Evolutionary conservation across 1,140 invertebrate genomes (phyloP).

Genomic region (Drosophila pruinosa): DNA sequence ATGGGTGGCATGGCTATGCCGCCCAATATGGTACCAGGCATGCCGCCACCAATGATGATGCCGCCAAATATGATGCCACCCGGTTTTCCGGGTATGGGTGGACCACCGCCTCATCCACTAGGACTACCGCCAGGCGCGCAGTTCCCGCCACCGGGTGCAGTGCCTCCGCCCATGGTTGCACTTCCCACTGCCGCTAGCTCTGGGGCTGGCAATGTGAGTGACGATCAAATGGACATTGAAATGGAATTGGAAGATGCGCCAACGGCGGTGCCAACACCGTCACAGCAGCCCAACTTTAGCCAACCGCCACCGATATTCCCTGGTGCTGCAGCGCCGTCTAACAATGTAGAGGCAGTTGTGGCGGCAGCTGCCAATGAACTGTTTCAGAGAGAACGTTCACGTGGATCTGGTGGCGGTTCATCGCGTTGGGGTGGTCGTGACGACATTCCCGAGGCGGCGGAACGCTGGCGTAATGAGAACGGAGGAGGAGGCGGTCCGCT

Average conservation of each 20-base stretch:
- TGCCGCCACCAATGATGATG: constrained; percentile 84
- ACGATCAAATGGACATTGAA: constrained; percentile 88
- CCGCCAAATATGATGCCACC: constrained; percentile 84
- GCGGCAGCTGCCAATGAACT: constrained; percentile 54
- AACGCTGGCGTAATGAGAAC: constrained; percentile 62
- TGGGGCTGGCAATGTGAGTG: constrained; percentile 76
- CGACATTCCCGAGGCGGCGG: constrained; percentile 54
- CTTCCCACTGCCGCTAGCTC: constrained; percentile 32
- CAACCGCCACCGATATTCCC: constrained; percentile 64
- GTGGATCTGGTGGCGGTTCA: constrained; percentile 31
- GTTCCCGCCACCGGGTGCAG: constrained; percentile 78
- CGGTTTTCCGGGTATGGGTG: constrained; percentile 83
- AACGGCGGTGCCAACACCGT: constrained; percentile 21
- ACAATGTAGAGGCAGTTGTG: constrained; percentile 40
- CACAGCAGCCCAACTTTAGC: constrained; percentile 66
- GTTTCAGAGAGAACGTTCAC: constrained; percentile 54
- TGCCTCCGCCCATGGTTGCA: constrained; percentile 49
- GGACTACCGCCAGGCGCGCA: constrained; percentile 82
- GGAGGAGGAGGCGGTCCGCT: constrained; percentile 48
- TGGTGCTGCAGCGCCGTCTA: constrained; percentile 8
- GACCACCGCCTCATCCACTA: constrained; percentile 71
- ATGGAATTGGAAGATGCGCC: constrained; percentile 84
- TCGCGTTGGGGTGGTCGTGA: constrained; percentile 73
- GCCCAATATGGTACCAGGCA: constrained; percentile 83
- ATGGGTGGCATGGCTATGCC: constrained; percentile 84